Evolutionary conservation across 2,888 invertebrate genomes (phyloP).

Genomic region (Thereva unica): DNA sequence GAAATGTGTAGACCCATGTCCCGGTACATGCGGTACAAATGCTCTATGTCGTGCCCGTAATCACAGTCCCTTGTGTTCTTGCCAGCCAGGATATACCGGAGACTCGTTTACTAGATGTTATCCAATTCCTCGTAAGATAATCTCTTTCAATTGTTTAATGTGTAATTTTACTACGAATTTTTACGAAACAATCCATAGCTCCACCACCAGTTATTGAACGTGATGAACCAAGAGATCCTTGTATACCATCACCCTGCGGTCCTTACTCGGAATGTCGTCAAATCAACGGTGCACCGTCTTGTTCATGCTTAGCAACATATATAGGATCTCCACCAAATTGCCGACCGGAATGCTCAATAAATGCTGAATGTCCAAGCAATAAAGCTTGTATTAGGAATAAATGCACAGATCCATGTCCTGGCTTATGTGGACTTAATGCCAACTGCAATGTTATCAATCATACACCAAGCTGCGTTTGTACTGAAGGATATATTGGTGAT

Average conservation of each 20-base stretch:
- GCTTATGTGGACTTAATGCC: slow-evolving; percentile 70
- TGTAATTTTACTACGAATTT: slow-evolving; percentile 67
- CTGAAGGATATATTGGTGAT: slow-evolving; percentile 63
- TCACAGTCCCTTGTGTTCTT: slow-evolving; percentile 78
- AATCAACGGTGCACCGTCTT: slow-evolving; percentile 65
- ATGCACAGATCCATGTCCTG: slow-evolving; percentile 74
- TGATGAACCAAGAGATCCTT: slow-evolving; percentile 62
- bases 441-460: slow-evolving; percentile 70
- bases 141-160: background rate
- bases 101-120: slow-evolving; percentile 74
- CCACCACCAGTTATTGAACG: slow-evolving; percentile 46
- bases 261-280: slow-evolving; percentile 67
- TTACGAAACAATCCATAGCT: slow-evolving; percentile 58
- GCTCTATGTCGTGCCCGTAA: slow-evolving; percentile 76
- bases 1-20: slow-evolving; percentile 79
- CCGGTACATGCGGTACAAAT: slow-evolving; percentile 68
- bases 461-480: slow-evolving; percentile 70
- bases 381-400: slow-evolving; percentile 74
- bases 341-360: slow-evolving; percentile 72
- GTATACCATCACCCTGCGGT: slow-evolving; percentile 73
- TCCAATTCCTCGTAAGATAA: slow-evolving; percentile 58
- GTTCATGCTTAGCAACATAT: slow-evolving; percentile 68
- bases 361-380: slow-evolving; percentile 72
- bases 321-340: slow-evolving; percentile 75
- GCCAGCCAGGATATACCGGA: slow-evolving; percentile 70